Percentiles rank a stretch among this genome's conserved stretches.
phyloP scores from a whole-genome alignment of 1,140 invertebrate species.

The Drosophila eugracilis region DNA sequence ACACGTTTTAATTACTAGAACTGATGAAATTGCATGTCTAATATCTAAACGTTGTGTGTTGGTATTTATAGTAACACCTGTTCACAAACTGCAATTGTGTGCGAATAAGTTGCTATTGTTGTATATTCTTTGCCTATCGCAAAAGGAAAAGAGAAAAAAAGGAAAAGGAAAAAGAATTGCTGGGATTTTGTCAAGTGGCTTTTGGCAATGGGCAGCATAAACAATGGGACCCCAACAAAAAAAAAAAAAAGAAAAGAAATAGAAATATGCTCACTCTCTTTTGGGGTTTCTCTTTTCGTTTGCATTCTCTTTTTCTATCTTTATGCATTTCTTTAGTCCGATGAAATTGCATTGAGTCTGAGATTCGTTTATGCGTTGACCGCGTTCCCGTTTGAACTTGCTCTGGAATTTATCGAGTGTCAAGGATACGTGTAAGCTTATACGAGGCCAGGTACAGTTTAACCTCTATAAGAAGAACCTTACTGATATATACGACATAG shows the following conservation, averaged over 20 bases:
- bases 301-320: constrained; percentile 3
- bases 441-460: constrained; percentile 6
- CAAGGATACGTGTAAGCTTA: constrained; percentile 31
- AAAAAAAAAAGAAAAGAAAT: constrained; percentile 11
- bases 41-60: constrained; percentile 22
- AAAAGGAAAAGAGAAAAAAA: constrained; percentile 1
- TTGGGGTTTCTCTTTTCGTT: constrained; percentile 21
- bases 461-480: neutral
- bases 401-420: constrained; percentile 28
- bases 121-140: constrained; percentile 53
- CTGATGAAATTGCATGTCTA: constrained; percentile 19
- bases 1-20: constrained; percentile 3
- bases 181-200: constrained; percentile 74
- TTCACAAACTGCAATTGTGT: constrained; percentile 30
- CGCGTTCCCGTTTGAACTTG: constrained; percentile 29
- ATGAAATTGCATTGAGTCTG: constrained; percentile 59
- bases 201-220: constrained; percentile 74
- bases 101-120: constrained; percentile 31
- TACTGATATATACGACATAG: neutral
- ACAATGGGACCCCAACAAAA: constrained; percentile 49
- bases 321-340: constrained; percentile 22
- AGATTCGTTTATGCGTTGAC: constrained; percentile 34
- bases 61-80: constrained; percentile 67
- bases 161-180: constrained; percentile 15
- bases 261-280: too few relatives aligned